A percentile compares a stretch with the other conserved stretches of the same genome.
Conservation (phyloP, 1,140 invertebrate genomes). For the Drosophila burlai region DNA sequence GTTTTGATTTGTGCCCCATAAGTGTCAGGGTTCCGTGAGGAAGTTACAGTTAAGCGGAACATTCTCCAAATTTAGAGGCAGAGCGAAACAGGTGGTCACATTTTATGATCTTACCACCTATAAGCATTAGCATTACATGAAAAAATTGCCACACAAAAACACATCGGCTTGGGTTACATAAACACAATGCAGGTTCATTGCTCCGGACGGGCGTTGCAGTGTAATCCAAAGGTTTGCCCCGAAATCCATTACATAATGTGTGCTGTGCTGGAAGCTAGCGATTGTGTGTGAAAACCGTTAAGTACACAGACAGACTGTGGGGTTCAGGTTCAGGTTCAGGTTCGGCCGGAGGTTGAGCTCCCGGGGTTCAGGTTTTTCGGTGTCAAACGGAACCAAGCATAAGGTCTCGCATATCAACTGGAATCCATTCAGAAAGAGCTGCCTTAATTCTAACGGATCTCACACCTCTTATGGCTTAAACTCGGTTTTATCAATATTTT, state of each 20-base stretch:
- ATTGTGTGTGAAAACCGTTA: constrained; percentile 75
- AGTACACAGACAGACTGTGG: constrained; percentile 26
- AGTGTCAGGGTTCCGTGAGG: constrained; percentile 32
- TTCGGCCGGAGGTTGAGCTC: constrained; percentile 38
- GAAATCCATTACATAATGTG: constrained; percentile 67
- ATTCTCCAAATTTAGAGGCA: background rate
- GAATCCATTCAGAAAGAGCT: constrained; percentile 17
- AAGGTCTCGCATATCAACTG: constrained; percentile 37
- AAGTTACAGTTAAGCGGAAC: constrained; percentile 44
- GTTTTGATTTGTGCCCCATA: constrained; percentile 40
- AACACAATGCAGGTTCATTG: constrained; percentile 68
- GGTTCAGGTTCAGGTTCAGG: constrained; percentile 44
- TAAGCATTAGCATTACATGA: constrained; percentile 32
- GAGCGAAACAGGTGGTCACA: constrained; percentile 1
- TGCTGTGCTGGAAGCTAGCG: constrained; percentile 36
- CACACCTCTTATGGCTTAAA: constrained; percentile 26
- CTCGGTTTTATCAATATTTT: constrained; percentile 47
- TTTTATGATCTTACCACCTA: constrained; percentile 31
- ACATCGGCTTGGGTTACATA: constrained; percentile 28
- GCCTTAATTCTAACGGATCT: constrained; percentile 53
- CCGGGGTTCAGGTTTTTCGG: constrained; percentile 35
- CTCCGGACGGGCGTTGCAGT: constrained; percentile 29
- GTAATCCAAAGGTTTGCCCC: constrained; percentile 33
- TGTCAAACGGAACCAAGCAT: constrained; percentile 35
- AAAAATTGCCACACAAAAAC: constrained; percentile 24